Base-by-base conservation (phyloP, 2,113 vertebrate genomes). In the Eurypyga helias region DNA sequence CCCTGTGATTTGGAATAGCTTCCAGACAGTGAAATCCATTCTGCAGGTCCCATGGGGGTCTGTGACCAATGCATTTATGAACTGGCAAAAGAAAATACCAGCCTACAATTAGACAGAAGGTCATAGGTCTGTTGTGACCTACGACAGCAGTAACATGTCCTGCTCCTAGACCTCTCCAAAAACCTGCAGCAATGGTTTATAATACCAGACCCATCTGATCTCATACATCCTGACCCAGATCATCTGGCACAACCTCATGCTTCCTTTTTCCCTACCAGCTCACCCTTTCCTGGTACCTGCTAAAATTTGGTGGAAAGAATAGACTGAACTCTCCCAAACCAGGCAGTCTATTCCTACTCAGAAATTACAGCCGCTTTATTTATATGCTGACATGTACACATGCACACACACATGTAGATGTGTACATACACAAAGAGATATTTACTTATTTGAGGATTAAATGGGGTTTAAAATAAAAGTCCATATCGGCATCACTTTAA, bases 191-290 rank as follows among this genome's bases (percentile, higher is more conserved):
- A 43, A 13, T 19, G 2, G 1, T 65, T 84, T 64, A 3, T 67
- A 60, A 13, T 28, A n/a, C 18, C 43, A 36, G 34, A 31, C 21
- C 2, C 9, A 10, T 24, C 33, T 57, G 2, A 2, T 55, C 34
- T 45, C 29, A 4, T 3, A 33, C 8, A 41, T 41, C 7, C 55
- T 75, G 45, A 23, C 29, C 1, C 0, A 58, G 17, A 29, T 3
- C 51, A 33, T 29, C 11, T 11, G 2, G 8, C 9, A 86, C 38
- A 60, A 18, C 23, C 2, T 58, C 10, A 52, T 2, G 2, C 12
- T 54, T 54, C 10, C 14, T 52, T 54, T 80, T 69, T 70, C 54
- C 17, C 4, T 49, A 17, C 34, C 2, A 45, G 7, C 6, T 28
- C 38, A 66, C 3, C 2, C 3, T 7, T 51, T 67, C 28, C 38